Evolutionary conservation across 2,797 vertebrate species (phyloP), one percentile per base, ranked within the genome.

Genomic region (Crocidura indochinensis): DNA sequence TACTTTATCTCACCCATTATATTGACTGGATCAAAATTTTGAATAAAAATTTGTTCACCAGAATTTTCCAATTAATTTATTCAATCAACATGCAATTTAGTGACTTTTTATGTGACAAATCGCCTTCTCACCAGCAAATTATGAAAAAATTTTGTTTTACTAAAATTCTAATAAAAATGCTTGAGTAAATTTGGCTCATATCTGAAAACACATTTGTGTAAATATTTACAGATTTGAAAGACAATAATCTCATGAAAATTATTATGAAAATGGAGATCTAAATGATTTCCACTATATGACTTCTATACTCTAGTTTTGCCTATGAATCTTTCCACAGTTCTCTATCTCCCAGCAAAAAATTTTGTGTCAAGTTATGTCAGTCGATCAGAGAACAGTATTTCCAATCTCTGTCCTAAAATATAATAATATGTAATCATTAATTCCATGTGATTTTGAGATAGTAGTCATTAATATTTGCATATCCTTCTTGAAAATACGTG

Each of bases 401-500:
- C 11, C 74, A 31, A 83, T 1, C 3, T 76, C 31, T 78, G 27
- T 67, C 53, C 49, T 27, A 44, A 72, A 17, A 65, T 91, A 20
- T 17, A 56, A 27, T 79, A n/a, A 20, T 17, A 38, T 4, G 15
- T 85, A 20, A 81, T 38, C 38, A 12, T 49, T 47, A 75, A 67
- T 81, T 86, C 49, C 64, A 29, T 0, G 0, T 26, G 53, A 47
- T 87, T 83, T 53, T 62, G 62, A 86, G 44, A 56, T 86, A 29
- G 60, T n/a, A 90, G 38, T 74, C 4, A 24, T 22, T 44, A 11
- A 10, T 73, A 15, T 56, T 88, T 75, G 15, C 22, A 51, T 6
- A 83, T 46, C 46, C 29, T 85, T 77, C 44, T 79, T 86, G 53
- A 53, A 88, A 88, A 75, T 71, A 78, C 31, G 87, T 96, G 96